Percentiles rank a stretch among this genome's conserved stretches.
These are phyloP conservation scores for Acanthiza pusilla DNA, from an alignment of 2,797 vertebrate species.

Conservation along the genomic window DNA sequence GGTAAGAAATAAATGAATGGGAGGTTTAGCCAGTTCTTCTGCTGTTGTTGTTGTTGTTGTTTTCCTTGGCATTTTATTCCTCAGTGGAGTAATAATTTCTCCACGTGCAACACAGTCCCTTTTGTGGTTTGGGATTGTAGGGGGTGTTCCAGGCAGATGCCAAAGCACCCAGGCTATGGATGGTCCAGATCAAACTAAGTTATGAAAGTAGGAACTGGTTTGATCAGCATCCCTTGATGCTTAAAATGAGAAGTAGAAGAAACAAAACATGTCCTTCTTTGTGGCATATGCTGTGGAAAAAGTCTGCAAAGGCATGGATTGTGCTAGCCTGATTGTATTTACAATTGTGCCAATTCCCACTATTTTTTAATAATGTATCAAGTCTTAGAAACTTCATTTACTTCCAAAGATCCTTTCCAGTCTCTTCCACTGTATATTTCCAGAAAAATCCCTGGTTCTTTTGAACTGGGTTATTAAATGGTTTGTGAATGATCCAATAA, in stretches of 20 bases:
- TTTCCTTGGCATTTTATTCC: not conserved
- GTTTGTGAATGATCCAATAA: not conserved
- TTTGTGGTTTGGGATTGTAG: not conserved
- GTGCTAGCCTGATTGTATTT: not conserved
- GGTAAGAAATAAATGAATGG: slow-evolving; percentile 1
- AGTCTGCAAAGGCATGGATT: not conserved
- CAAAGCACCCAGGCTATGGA: not conserved
- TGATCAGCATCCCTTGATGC: not conserved
- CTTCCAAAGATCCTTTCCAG: not conserved
- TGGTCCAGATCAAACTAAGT: not conserved
- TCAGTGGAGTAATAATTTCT: not conserved
- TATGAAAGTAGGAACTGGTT: not conserved
- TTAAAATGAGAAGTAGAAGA: not conserved
- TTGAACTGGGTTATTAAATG: not conserved
- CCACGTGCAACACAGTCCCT: not conserved
- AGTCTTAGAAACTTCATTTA: not conserved
- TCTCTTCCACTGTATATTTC: not conserved
- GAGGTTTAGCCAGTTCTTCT: not conserved
- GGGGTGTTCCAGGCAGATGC: not conserved
- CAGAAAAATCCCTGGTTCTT: not conserved
- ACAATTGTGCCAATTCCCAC: not conserved
- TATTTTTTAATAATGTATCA: not conserved
- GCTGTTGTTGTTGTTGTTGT: not conserved
- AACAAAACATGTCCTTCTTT: not conserved
- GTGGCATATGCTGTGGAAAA: not conserved